phyloP scores from a whole-genome alignment of 2,113 vertebrate genomes.

The Hyla sarda region DNA sequence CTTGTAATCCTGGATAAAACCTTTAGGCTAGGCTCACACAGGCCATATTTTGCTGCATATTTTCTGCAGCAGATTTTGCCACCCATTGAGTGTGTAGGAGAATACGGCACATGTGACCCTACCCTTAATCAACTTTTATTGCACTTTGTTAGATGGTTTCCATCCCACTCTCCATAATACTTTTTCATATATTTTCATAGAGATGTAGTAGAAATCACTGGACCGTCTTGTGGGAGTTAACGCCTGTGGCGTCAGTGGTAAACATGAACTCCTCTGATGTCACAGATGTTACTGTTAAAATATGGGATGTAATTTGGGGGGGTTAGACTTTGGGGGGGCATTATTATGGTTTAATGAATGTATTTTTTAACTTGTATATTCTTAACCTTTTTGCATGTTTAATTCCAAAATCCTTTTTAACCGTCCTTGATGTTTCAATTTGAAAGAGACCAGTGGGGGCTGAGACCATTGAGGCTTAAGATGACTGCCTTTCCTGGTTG shows the following conservation, averaged over 20 bases:
- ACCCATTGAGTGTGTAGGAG: no score
- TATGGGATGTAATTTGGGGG: not conserved
- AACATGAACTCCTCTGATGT: not conserved
- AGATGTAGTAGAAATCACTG: not conserved
- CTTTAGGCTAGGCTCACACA: no score
- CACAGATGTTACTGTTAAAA: not conserved
- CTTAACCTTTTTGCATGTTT: conserved; percentile 87
- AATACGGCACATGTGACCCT: not conserved
- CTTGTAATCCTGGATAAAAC: no score
- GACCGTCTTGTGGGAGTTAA: no score
- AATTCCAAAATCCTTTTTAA: conserved; percentile 95
- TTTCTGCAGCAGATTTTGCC: no score
- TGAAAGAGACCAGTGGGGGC: conserved; percentile 99
- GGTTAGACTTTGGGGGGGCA: conserved; percentile 9
- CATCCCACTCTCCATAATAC: no score
- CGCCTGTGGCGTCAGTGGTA: not conserved
- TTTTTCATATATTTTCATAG: not conserved
- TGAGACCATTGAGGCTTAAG: conserved; percentile 99
- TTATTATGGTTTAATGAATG: conserved; percentile 1
- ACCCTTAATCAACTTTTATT: not conserved
- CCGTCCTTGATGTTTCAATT: conserved; percentile 99
- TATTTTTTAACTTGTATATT: conserved; percentile 70
- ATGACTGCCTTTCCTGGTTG: conserved; percentile 99
- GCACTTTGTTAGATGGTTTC: no score
- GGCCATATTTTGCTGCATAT: no score